A percentile compares a stretch with the other conserved stretches of the same genome.
Evolutionary conservation across 1,140 invertebrate genomes (phyloP).

Genomic region (Cepaea nemoralis): DNA sequence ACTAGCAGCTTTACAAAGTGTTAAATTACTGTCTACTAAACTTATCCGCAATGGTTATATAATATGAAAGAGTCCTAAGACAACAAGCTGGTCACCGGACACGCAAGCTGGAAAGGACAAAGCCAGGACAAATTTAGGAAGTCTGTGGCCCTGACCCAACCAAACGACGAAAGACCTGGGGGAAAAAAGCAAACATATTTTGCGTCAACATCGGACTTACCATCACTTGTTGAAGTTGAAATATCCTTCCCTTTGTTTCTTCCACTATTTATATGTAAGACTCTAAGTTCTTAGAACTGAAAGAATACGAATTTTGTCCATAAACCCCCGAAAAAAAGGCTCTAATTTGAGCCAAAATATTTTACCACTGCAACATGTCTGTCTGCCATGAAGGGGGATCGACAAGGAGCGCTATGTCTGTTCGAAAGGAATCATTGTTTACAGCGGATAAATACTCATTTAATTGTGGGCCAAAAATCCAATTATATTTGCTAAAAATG

Average conservation of each 20-base stretch:
- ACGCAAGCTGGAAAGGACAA: background rate
- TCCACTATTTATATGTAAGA: background rate
- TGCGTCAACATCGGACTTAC: constrained; percentile 17
- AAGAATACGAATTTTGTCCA: constrained; percentile 41
- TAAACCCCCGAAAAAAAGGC: constrained; percentile 60
- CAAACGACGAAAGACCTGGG: background rate
- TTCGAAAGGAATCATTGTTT: constrained; percentile 38
- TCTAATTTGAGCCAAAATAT: constrained; percentile 46
- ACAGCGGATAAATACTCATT: background rate
- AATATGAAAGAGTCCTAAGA: too few species aligned
- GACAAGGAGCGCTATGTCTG: constrained; percentile 37
- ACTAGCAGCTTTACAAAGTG: too few species aligned
- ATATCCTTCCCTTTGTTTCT: constrained; percentile 27
- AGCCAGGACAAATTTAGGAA: constrained; percentile 22
- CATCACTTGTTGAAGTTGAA: constrained; percentile 21
- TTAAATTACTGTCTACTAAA: too few species aligned
- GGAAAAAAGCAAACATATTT: background rate
- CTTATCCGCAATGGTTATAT: too few species aligned
- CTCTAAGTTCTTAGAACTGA: constrained; percentile 4
- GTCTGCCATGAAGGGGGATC: constrained; percentile 45
- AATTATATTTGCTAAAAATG: background rate
- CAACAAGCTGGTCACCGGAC: background rate
- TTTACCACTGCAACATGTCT: constrained; percentile 50
- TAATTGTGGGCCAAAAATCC: too few species aligned
- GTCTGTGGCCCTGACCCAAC: constrained; percentile 30